Percentiles rank a stretch among this genome's conserved stretches.
phyloP scores from a whole-genome alignment of 2,888 invertebrate genomes.

The Deilephila porcellus region DNA sequence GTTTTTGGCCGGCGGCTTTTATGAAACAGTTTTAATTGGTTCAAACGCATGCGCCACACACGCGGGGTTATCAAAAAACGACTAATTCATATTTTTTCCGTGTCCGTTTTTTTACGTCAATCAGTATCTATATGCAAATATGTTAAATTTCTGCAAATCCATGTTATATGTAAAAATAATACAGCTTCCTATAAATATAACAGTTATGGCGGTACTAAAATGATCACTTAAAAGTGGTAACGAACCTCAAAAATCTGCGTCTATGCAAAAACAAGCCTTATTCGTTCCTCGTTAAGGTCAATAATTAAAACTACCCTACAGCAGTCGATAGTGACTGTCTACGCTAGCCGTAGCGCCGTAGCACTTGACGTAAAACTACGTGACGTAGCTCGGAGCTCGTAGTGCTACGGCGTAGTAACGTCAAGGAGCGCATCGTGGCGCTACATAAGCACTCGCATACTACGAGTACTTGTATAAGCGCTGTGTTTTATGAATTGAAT shows the following conservation, averaged over 20 bases:
- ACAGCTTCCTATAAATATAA: too few species aligned
- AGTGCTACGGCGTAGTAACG: slow-evolving; percentile 65
- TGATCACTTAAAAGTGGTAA: background rate
- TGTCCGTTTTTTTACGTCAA: background rate
- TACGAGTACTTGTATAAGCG: too few species aligned
- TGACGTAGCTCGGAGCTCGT: slow-evolving; percentile 62
- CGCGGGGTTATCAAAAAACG: background rate
- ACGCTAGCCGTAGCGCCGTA: slow-evolving; percentile 65
- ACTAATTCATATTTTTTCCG: background rate
- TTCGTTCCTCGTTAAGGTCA: background rate
- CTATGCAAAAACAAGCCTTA: background rate
- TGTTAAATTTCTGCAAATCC: background rate
- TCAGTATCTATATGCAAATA: background rate
- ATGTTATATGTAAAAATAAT: background rate
- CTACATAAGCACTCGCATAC: background rate
- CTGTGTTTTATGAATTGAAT: slow-evolving; percentile 1
- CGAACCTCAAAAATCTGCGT: background rate
- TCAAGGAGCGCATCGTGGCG: slow-evolving; percentile 42
- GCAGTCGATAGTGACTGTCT: slow-evolving; percentile 40
- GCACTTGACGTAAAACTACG: slow-evolving; percentile 62
- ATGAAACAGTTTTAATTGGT: slow-evolving; percentile 18
- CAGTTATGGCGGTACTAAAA: background rate
- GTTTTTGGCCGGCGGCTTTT: slow-evolving; percentile 32
- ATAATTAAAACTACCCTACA: background rate
- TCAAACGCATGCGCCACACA: background rate